These are phyloP conservation scores for Orchesellides sinensis DNA, from an alignment of 2,888 invertebrate genomes.

Conservation along the genomic window DNA sequence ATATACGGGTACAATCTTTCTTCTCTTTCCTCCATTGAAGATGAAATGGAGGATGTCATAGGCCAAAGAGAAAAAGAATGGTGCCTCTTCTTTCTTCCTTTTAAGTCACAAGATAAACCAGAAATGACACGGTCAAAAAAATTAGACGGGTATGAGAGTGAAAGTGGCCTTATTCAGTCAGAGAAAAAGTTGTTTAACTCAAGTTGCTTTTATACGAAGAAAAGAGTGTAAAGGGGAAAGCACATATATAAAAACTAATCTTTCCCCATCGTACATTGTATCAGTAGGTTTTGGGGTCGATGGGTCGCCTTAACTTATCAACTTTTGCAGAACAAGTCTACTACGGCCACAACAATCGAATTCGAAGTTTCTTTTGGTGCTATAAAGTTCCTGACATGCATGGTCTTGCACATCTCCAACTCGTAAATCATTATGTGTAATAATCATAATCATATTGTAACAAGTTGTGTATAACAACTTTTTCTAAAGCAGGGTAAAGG, in stretches of 20 bases:
- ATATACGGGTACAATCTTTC: neutral
- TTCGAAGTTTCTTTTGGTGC: neutral
- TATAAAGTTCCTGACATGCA: neutral
- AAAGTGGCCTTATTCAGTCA: neutral
- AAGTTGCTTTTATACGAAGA: neutral
- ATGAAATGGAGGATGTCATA: constrained; percentile 9
- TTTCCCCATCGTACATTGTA: neutral
- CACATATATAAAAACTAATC: neutral
- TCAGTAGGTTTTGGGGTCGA: constrained; percentile 50
- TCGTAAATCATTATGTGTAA: neutral
- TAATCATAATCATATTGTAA: neutral
- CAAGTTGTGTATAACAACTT: neutral
- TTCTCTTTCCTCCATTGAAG: constrained; percentile 5
- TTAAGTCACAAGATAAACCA: constrained; percentile 26
- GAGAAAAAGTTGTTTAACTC: neutral
- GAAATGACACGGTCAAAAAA: neutral
- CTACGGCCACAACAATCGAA: neutral
- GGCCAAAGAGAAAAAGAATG: neutral
- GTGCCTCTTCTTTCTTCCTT: constrained; percentile 3
- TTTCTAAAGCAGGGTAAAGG: no score
- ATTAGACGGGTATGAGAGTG: neutral
- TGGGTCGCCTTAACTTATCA: constrained; percentile 18
- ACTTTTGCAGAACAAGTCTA: constrained; percentile 4
- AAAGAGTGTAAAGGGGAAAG: neutral
- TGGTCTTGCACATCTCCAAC: no score